Percentiles rank a stretch among this genome's conserved stretches.
These are phyloP conservation scores for Apamea anceps DNA, from an alignment of 2,888 invertebrate genomes.

Conservation along the genomic window DNA sequence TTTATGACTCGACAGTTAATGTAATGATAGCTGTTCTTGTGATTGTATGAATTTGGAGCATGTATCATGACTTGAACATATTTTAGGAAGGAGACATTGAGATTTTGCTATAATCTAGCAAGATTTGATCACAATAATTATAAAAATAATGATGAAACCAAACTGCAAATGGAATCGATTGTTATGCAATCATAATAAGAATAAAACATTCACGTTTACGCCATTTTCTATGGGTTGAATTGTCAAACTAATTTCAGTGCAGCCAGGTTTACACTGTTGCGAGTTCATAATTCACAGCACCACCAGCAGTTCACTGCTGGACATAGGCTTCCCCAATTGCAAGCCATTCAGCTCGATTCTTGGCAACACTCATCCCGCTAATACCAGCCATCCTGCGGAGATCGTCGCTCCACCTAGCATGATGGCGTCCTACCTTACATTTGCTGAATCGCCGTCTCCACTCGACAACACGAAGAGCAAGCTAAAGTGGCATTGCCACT, in stretches of 20 bases:
- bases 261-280: background rate
- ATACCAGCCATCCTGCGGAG: background rate
- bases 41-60: slow-evolving; percentile 12
- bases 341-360: background rate
- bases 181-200: background rate
- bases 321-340: too few relatives aligned
- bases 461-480: background rate
- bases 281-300: background rate
- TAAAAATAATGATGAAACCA: background rate
- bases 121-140: background rate
- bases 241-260: background rate
- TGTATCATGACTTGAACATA: slow-evolving; percentile 18
- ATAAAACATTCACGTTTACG: background rate
- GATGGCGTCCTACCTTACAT: background rate
- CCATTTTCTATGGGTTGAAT: background rate
- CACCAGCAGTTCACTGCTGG: background rate
- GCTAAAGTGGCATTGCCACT: background rate
- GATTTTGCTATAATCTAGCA: background rate
- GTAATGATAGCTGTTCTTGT: slow-evolving; percentile 25
- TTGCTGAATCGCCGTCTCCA: background rate
- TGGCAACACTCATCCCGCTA: background rate
- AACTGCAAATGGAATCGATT: background rate
- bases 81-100: background rate
- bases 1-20: slow-evolving; percentile 27
- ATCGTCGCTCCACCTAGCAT: background rate